These are phyloP conservation scores for Axinella damicornis DNA, from an alignment of 37 sponge, comb jelly and placozoan species.

Conservation along the genomic window DNA sequence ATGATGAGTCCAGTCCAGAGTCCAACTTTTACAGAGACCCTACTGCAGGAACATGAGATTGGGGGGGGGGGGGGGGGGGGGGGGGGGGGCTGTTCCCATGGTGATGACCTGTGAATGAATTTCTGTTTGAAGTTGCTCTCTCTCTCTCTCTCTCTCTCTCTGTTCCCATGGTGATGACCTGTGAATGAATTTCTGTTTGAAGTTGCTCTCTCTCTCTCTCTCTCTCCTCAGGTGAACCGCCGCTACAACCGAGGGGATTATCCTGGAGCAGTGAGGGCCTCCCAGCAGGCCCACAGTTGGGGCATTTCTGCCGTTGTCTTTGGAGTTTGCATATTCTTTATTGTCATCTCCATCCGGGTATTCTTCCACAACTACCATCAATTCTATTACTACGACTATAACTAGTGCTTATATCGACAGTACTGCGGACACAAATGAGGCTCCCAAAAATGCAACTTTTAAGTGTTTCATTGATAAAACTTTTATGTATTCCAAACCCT, in stretches of 20 bases:
- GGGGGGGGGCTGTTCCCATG: no score
- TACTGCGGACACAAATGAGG: no score
- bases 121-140: background rate
- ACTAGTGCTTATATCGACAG: no score
- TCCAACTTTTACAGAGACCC: no score
- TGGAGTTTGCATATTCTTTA: conserved; percentile 14
- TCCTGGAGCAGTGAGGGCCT: conserved; percentile 39
- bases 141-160: no score
- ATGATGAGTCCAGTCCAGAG: no score
- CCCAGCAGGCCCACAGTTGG: conserved; percentile 53
- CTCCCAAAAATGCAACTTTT: no score
- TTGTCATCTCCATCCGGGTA: conserved; percentile 16
- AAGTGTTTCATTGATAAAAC: no score
- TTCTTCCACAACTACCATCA: conserved; percentile 13
- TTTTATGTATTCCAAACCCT: no score
- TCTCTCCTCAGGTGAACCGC: conserved; percentile 34
- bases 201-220: background rate
- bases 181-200: background rate
- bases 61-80: no score
- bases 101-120: background rate
- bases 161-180: no score
- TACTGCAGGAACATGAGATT: no score
- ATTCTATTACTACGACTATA: conserved; percentile 37
- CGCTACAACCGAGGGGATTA: conserved; percentile 51
- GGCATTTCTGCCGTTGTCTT: conserved; percentile 45